A percentile compares a stretch with the other conserved stretches of the same genome.
Evolutionary conservation across 2,888 invertebrate genomes (phyloP).

Genomic region (Ischnura elegans): DNA sequence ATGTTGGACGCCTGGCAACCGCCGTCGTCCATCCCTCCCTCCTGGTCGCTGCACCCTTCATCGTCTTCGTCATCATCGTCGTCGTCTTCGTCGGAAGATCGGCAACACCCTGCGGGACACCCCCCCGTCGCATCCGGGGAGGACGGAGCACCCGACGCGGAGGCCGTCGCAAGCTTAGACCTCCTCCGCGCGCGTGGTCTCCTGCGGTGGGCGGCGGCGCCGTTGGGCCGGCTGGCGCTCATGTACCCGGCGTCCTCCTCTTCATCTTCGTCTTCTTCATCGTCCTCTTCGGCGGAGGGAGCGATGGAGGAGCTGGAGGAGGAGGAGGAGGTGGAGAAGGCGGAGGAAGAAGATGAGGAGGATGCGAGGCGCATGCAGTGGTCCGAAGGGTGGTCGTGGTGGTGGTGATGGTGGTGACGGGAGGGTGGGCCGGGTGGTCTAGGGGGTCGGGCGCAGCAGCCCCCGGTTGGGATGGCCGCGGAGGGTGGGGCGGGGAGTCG

Average conservation of each 20-base stretch:
- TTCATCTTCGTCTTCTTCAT: slow-evolving; percentile 69
- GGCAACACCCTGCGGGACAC: slow-evolving; percentile 30
- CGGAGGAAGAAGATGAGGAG: slow-evolving; percentile 36
- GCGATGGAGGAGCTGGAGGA: slow-evolving; percentile 68
- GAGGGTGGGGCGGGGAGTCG: slow-evolving; percentile 53
- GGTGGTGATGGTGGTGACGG: slow-evolving; percentile 69
- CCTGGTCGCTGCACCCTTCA: slow-evolving; percentile 59
- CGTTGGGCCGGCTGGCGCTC: slow-evolving; percentile 69
- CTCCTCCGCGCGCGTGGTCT: slow-evolving; percentile 15
- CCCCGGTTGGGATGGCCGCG: slow-evolving; percentile 55
- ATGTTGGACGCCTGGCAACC: slow-evolving; percentile 83
- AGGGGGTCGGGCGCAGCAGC: slow-evolving; percentile 72
- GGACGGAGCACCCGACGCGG: slow-evolving; percentile 75
- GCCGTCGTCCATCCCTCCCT: slow-evolving; percentile 70
- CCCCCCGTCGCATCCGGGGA: slow-evolving; percentile 80
- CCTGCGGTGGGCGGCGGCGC: neutral
- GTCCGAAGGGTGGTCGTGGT: slow-evolving; percentile 53
- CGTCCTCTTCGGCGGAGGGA: slow-evolving; percentile 72
- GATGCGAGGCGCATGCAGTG: slow-evolving; percentile 51
- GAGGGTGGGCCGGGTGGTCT: slow-evolving; percentile 76
- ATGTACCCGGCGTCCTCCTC: slow-evolving; percentile 59
- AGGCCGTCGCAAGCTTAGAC: neutral
- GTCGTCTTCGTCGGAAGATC: slow-evolving; percentile 55
- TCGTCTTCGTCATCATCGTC: slow-evolving; percentile 50
- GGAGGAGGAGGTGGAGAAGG: slow-evolving; percentile 49